Percentiles rank a stretch among this genome's conserved stretches.
These are phyloP conservation scores for Chrysolophus pictus DNA, from an alignment of 2,797 vertebrate species.

Conservation along the genomic window DNA sequence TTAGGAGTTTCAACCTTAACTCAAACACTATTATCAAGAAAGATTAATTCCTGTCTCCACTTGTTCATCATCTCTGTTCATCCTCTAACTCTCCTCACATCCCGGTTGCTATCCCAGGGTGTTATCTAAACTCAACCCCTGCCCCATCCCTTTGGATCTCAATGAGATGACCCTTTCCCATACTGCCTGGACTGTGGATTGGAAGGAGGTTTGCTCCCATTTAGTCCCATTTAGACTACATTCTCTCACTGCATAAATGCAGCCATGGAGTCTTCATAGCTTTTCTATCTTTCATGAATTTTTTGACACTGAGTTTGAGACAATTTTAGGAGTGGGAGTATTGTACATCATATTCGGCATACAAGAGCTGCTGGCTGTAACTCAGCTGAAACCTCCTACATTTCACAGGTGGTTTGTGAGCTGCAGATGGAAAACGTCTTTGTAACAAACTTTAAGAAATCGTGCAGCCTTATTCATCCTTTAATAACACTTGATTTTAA, in stretches of 20 bases:
- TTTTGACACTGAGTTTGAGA: conserved; percentile 9
- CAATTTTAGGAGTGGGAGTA: conserved; percentile 4
- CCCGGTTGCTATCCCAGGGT: neutral
- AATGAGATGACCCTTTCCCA: neutral
- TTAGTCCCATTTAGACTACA: neutral
- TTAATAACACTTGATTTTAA: neutral
- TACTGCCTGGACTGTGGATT: neutral
- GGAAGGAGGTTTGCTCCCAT: neutral
- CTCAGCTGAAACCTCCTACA: conserved; percentile 23
- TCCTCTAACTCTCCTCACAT: neutral
- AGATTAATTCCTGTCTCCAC: neutral
- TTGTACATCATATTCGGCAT: neutral
- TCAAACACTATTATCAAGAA: neutral
- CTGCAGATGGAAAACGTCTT: conserved; percentile 19
- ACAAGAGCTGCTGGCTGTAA: conserved; percentile 18
- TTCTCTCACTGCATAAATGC: conserved; percentile 6
- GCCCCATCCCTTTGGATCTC: neutral
- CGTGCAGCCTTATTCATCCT: neutral
- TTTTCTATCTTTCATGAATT: neutral
- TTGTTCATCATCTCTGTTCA: neutral
- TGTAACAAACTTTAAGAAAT: neutral
- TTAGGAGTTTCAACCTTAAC: neutral
- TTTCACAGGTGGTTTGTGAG: conserved; percentile 17
- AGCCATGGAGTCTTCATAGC: neutral
- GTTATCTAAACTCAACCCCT: neutral